Evolutionary conservation across 2,797 vertebrate genomes (phyloP), one percentile per base, ranked within the genome.

Genomic region (Zalophus californianus): DNA sequence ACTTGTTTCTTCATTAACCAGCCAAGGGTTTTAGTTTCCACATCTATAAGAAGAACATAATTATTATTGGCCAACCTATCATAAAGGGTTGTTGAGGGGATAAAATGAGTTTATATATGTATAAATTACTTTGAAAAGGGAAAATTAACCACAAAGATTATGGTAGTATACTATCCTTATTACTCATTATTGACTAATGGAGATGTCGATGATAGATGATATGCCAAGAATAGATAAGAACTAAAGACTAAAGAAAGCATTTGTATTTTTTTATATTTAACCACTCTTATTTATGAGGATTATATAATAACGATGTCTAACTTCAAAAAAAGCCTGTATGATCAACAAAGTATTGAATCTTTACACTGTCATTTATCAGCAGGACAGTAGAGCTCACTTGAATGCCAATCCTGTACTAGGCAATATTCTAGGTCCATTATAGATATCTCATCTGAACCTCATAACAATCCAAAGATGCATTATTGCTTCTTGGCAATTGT

Each of bases 401-500:
- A 72, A 38, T 21, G 16, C 10, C 35, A 58, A 52, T 38, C 80
- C 54, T 75, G 27, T 83, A 66, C 66, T 52, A 58, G 29, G 48
- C 21, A 91, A 62, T 54, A 75, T 25, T 58, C 58, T 73, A 54
- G 0, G 23, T 78, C 1, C 27, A 5, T 80, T 90, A 62, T 3
- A 94, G 80, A 48, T 29, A 86, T 16, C 25, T 95, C 52, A 84
- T 90, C 79, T 70, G 85, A 94, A 92, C 38, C 54, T 60, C 29
- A 1, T 68, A 56, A 77, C 13, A 68, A 52, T 16, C 16, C 32
- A 70, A 50, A 79, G 14, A 84, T 41, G 16, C 44, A n/a, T 44
- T 32, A 56, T 41, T 87, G 35, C n/a, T 77, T 94, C 44, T 5
- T 3, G 11, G 16, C 29, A 10, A 72, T 7, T 84, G 68, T 16